Evolutionary conservation across 2,888 invertebrate genomes (phyloP).

Genomic region (Idaea straminata): DNA sequence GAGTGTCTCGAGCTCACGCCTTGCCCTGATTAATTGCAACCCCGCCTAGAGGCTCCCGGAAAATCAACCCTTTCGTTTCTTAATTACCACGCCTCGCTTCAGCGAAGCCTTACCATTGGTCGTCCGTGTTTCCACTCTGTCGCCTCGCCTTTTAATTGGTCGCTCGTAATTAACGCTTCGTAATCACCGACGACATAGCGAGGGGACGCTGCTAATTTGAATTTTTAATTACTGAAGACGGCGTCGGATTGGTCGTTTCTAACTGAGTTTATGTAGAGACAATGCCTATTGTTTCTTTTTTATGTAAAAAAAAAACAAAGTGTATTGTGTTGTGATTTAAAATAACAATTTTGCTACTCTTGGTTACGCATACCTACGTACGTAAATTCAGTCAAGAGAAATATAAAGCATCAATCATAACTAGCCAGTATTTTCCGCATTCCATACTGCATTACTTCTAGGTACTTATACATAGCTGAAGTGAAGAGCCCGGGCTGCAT

Average conservation of each 20-base stretch:
- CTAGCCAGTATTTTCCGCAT: slow-evolving; percentile 43
- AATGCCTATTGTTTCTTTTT: slow-evolving; percentile 53
- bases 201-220: slow-evolving; percentile 74
- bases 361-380: neutral
- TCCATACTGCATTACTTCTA: slow-evolving; percentile 37
- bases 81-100: slow-evolving; percentile 78
- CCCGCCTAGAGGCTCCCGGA: slow-evolving; percentile 57
- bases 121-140: slow-evolving; percentile 47
- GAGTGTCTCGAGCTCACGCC: slow-evolving; percentile 39
- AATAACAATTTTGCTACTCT: too few relatives aligned
- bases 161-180: slow-evolving; percentile 71
- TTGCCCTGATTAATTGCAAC: slow-evolving; percentile 66
- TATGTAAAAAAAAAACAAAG: too few relatives aligned
- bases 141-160: slow-evolving; percentile 74
- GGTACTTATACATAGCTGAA: slow-evolving; percentile 30
- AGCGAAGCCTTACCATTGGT: slow-evolving; percentile 66
- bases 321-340: too few relatives aligned
- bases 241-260: slow-evolving; percentile 58
- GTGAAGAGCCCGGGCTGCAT: slow-evolving; percentile 41
- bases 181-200: slow-evolving; percentile 70
- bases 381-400: neutral
- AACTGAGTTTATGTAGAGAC: slow-evolving; percentile 56
- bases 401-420: neutral
- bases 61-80: slow-evolving; percentile 76
- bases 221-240: slow-evolving; percentile 72